Conservation (phyloP, 2,888 invertebrate genomes). For the Parapristionchus giblindavisi region DNA sequence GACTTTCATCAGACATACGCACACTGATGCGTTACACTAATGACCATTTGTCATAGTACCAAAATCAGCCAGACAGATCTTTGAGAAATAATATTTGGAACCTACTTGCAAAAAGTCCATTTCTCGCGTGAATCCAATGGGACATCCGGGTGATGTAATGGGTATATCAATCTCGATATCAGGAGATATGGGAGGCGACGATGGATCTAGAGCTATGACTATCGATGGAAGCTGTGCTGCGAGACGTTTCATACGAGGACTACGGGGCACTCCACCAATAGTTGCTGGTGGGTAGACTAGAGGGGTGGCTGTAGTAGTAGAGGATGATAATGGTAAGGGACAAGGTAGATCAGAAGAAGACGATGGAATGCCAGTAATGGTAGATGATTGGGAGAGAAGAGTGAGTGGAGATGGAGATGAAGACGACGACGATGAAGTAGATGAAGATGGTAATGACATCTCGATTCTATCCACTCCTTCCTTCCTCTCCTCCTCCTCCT, state of each 20-base stretch:
- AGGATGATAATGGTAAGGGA: no score
- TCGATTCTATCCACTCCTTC: no score
- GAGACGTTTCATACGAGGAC: conserved; percentile 56
- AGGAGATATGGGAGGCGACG: conserved; percentile 57
- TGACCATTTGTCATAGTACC: neutral
- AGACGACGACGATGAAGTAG: no score
- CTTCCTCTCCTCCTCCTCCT: no score
- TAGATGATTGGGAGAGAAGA: neutral
- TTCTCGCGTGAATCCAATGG: neutral
- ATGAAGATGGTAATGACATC: no score
- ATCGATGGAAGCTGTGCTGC: conserved; percentile 63
- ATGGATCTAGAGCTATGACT: conserved; percentile 62
- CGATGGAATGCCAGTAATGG: neutral
- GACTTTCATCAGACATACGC: neutral
- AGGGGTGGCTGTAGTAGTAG: neutral
- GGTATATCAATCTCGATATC: conserved; percentile 28
- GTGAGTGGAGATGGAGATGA: no score
- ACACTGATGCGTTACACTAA: conserved; percentile 2
- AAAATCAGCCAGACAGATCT: neutral
- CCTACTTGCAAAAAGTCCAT: conserved; percentile 36
- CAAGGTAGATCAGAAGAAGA: neutral
- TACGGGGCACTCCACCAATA: neutral
- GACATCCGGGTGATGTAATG: neutral
- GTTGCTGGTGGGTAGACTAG: neutral
- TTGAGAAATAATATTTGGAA: no score